A percentile compares a stretch with the other conserved stretches of the same genome.
Evolutionary conservation across 1,140 invertebrate species (phyloP).

Genomic region (Pseudomyrmex sp.): DNA sequence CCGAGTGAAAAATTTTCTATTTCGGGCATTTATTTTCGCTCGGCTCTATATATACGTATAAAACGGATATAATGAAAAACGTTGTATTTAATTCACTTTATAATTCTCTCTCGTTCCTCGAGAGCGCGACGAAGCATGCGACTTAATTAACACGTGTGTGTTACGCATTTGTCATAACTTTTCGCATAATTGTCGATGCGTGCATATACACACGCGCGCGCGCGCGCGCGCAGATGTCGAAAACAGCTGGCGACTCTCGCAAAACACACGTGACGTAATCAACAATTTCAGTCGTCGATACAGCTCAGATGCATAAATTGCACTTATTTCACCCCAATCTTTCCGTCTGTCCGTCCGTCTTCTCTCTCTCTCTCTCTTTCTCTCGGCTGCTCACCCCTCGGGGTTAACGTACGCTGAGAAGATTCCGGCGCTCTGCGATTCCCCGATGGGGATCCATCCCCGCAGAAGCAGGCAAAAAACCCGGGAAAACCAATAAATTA

Average conservation of each 20-base stretch:
- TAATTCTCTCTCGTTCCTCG: neutral
- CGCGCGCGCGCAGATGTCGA: slow-evolving; percentile 67
- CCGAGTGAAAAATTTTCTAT: no score
- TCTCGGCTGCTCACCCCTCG: slow-evolving; percentile 15
- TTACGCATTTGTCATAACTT: slow-evolving; percentile 45
- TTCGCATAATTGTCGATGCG: slow-evolving; percentile 60
- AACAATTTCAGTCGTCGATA: slow-evolving; percentile 53
- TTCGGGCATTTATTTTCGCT: no score
- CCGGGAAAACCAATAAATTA: slow-evolving; percentile 54
- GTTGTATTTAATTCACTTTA: neutral
- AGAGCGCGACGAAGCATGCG: neutral
- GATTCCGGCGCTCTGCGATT: neutral
- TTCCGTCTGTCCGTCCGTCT: neutral
- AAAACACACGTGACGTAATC: slow-evolving; percentile 58
- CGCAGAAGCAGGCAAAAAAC: slow-evolving; percentile 34
- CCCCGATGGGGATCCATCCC: slow-evolving; percentile 37
- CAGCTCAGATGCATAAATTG: slow-evolving; percentile 68
- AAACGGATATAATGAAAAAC: no score
- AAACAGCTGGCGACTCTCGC: slow-evolving; percentile 70
- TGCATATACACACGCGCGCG: neutral
- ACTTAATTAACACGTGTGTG: slow-evolving; percentile 19
- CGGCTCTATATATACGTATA: no score
- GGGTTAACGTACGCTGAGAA: slow-evolving; percentile 6
- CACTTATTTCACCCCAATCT: slow-evolving; percentile 44
- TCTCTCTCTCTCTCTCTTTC: neutral